phyloP scores from a whole-genome alignment of 2,113 vertebrate genomes.

The Apteryx mantelli region DNA sequence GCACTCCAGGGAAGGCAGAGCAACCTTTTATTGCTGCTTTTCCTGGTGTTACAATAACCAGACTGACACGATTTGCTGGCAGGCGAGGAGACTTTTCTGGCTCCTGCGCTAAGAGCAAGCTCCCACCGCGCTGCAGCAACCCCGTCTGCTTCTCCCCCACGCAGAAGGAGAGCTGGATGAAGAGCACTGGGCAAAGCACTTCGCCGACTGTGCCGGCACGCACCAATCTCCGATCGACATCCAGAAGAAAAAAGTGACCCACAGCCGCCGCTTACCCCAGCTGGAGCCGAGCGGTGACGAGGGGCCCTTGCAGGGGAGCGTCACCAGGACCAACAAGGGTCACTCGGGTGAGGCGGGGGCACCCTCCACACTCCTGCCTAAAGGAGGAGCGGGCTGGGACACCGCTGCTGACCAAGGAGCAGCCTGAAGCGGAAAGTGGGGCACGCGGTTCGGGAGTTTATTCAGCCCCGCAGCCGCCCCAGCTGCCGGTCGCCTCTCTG shows the following conservation, averaged over 20 bases:
- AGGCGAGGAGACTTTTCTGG: not conserved
- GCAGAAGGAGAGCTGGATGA: constrained; percentile 83
- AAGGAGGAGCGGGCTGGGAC: not conserved
- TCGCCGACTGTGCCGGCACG: constrained; percentile 77
- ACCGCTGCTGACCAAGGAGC: not conserved
- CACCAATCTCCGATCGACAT: constrained; percentile 90
- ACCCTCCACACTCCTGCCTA: not conserved
- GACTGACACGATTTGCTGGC: not conserved
- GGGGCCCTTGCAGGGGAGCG: constrained; percentile 39
- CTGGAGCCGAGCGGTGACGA: constrained; percentile 82
- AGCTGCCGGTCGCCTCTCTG: not conserved
- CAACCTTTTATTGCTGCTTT: not conserved
- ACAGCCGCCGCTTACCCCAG: constrained; percentile 74
- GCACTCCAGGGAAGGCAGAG: not conserved
- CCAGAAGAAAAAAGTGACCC: constrained; percentile 76
- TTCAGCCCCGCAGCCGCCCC: not conserved
- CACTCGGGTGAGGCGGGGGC: constrained; percentile 83
- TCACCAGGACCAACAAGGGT: constrained; percentile 88
- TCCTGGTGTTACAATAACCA: not conserved
- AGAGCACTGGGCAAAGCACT: constrained; percentile 81
- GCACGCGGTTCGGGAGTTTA: too few relatives aligned
- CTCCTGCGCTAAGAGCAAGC: not conserved
- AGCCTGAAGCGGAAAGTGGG: not conserved
- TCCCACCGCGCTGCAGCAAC: not conserved
- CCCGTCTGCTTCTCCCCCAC: not conserved